A percentile compares a stretch with the other conserved stretches of the same genome.
Evolutionary conservation across 2,888 invertebrate species (phyloP).

Genomic region (Octonoba sinensis): DNA sequence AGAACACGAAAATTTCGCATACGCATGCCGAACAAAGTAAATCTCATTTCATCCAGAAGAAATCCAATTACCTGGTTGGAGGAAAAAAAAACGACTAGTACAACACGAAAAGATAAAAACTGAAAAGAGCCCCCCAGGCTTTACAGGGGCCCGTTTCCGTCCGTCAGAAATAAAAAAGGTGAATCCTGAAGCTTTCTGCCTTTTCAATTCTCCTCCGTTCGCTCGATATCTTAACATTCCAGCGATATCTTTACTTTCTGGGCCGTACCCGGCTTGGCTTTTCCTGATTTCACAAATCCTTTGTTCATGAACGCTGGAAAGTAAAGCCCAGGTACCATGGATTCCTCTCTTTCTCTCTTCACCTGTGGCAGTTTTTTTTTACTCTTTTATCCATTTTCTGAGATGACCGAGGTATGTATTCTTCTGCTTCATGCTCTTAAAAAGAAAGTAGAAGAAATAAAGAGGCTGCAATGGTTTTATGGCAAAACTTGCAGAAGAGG

Average conservation of each 20-base stretch:
- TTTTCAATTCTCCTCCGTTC: slow-evolving; percentile 29
- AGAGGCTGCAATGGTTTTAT: too few species aligned
- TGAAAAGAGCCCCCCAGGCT: slow-evolving; percentile 30
- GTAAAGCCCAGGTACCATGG: slow-evolving; percentile 9
- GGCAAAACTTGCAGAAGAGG: too few species aligned
- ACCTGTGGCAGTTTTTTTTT: slow-evolving; percentile 21
- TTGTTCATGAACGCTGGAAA: slow-evolving; percentile 36
- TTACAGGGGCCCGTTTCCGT: slow-evolving; percentile 31
- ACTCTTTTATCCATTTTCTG: slow-evolving; percentile 1
- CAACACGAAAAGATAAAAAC: slow-evolving; percentile 32
- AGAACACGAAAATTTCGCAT: slow-evolving; percentile 12
- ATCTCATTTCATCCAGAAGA: slow-evolving; percentile 44
- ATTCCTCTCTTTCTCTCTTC: slow-evolving; percentile 6
- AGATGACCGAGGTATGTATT: slow-evolving; percentile 4
- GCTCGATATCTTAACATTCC: slow-evolving; percentile 36
- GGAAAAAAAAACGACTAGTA: slow-evolving; percentile 14
- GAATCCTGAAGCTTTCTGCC: slow-evolving; percentile 36
- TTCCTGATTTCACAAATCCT: slow-evolving; percentile 49
- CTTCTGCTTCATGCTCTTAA: too few species aligned
- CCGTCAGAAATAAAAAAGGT: slow-evolving; percentile 40
- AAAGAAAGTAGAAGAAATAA: too few species aligned
- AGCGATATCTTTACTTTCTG: slow-evolving; percentile 41
- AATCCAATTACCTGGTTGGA: slow-evolving; percentile 36
- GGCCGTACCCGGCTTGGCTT: slow-evolving; percentile 7
- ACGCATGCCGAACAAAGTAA: slow-evolving; percentile 26